Evolutionary conservation across 2,113 vertebrate genomes (phyloP).

Genomic region (Colistium nudipinnis): DNA sequence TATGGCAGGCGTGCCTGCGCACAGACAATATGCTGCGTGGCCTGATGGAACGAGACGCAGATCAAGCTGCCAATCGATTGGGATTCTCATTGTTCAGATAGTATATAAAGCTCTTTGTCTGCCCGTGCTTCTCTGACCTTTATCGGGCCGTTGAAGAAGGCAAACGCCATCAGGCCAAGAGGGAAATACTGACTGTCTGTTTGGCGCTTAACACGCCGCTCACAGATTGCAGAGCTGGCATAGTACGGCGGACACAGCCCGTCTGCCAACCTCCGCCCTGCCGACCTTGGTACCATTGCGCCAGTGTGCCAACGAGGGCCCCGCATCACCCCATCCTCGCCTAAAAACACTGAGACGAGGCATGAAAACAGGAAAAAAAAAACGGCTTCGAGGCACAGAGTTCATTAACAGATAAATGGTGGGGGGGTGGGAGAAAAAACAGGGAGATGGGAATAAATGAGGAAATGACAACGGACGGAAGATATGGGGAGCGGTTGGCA

Average conservation of each 20-base stretch:
- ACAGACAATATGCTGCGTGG: constrained; percentile 15
- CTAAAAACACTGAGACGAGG: constrained; percentile 29
- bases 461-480: constrained; percentile 71
- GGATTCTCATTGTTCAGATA: constrained; percentile 48
- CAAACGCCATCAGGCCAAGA: constrained; percentile 29
- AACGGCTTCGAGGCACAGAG: constrained; percentile 49
- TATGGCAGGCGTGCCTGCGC: background rate
- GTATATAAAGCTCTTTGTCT: constrained; percentile 56
- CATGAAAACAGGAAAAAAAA: constrained; percentile 37
- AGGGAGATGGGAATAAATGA: constrained; percentile 68
- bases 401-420: constrained; percentile 70
- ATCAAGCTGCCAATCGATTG: constrained; percentile 47
- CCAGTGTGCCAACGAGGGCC: constrained; percentile 48
- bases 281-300: constrained; percentile 66
- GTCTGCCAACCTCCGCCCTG: constrained; percentile 57
- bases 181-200: constrained; percentile 55
- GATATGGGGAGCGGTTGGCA: constrained; percentile 72
- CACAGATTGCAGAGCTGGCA: constrained; percentile 71
- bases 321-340: constrained; percentile 20
- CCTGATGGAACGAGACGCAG: constrained; percentile 30
- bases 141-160: constrained; percentile 45
- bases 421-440: constrained; percentile 33
- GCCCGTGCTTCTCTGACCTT: constrained; percentile 56
- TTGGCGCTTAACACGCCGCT: constrained; percentile 70
- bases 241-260: constrained; percentile 55